These are phyloP conservation scores for Macrosteles quadrilineatus DNA, from an alignment of 1,140 invertebrate genomes.

Conservation along the genomic window DNA sequence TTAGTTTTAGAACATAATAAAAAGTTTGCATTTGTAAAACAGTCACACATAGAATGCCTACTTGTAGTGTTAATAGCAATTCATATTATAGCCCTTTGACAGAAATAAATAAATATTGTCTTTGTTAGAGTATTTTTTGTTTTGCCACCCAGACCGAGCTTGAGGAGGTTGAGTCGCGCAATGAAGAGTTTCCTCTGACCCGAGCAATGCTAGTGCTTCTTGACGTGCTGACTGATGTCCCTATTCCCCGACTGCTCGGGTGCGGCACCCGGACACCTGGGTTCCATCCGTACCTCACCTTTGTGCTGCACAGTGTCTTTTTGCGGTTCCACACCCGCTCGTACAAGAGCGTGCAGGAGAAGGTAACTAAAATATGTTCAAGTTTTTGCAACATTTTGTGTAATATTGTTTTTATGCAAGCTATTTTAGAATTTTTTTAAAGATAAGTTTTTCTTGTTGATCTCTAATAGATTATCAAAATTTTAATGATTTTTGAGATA, in stretches of 20 bases:
- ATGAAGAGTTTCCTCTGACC: constrained; percentile 85
- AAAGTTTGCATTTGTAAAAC: no score
- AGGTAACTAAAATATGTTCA: constrained; percentile 50
- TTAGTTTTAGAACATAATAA: no score
- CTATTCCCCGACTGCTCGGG: constrained; percentile 76
- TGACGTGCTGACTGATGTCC: constrained; percentile 71
- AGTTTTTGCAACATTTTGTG: no score
- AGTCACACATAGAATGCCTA: no score
- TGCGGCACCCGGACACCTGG: constrained; percentile 79
- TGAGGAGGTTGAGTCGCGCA: constrained; percentile 78
- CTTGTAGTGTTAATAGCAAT: no score
- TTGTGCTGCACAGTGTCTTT: constrained; percentile 77
- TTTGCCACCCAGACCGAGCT: constrained; percentile 63
- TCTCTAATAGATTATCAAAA: no score
- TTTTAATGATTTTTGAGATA: no score
- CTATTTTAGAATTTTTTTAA: not conserved
- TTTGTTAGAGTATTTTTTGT: no score
- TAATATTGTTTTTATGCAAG: not conserved
- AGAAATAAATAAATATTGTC: no score
- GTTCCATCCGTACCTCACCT: constrained; percentile 86
- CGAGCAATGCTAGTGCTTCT: constrained; percentile 78
- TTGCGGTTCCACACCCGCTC: constrained; percentile 73
- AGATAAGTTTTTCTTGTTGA: not conserved
- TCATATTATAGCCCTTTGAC: no score
- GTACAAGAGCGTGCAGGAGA: constrained; percentile 75